Percentiles rank a stretch among this genome's conserved stretches.
Conservation (phyloP, 92 coral and sea anemone genomes). For the Umimayanthus kanabou region DNA sequence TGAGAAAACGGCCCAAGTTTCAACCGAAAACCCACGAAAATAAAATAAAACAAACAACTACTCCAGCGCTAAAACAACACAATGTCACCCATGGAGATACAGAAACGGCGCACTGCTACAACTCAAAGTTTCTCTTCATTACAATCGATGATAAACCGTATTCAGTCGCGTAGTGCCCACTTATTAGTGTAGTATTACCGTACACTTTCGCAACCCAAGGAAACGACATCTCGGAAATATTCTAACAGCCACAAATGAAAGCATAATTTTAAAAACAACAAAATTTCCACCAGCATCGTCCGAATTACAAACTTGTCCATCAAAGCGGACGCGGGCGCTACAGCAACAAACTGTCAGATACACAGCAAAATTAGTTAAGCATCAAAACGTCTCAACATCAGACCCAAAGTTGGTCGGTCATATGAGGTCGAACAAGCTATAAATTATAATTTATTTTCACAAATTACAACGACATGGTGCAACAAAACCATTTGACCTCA, state of each 20-base stretch:
- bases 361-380: background rate
- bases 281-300: background rate
- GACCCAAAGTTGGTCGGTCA: background rate
- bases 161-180: background rate
- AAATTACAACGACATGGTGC: background rate
- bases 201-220: background rate
- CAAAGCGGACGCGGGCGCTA: background rate
- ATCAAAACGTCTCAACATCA: background rate
- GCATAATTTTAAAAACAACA: background rate
- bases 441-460: background rate
- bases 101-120: background rate
- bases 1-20: no score
- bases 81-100: constrained; percentile 10
- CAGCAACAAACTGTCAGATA: background rate
- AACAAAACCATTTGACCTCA: background rate
- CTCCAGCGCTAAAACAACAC: background rate
- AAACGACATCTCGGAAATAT: background rate
- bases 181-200: background rate
- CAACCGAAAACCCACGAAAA: background rate
- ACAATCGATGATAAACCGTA: background rate
- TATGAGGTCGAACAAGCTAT: background rate
- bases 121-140: background rate
- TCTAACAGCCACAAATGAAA: background rate
- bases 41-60: no score
- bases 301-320: background rate